These are phyloP conservation scores for Rattus rattus DNA, from an alignment of 2,113 vertebrate species.

Conservation along the genomic window DNA sequence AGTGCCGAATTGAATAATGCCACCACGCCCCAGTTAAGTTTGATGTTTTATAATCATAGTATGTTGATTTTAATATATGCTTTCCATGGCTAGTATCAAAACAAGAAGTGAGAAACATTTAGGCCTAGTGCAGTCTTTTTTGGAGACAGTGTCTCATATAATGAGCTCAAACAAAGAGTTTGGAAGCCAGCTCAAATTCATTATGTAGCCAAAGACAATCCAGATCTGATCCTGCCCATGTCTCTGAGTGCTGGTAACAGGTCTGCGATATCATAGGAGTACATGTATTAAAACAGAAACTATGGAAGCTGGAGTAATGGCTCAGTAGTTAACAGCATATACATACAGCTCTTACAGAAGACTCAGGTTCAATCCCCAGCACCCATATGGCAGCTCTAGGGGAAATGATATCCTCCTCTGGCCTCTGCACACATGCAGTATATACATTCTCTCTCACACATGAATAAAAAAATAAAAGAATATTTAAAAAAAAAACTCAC, in stretches of 20 bases:
- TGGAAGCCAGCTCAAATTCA: neutral
- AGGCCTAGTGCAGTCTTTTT: slow-evolving; percentile 24
- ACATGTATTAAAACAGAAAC: neutral
- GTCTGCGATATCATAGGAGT: neutral
- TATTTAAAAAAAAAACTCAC: neutral
- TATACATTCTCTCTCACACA: neutral
- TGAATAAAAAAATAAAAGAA: neutral
- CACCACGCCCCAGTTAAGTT: too few species aligned
- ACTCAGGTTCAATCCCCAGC: neutral
- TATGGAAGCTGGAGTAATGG: too few species aligned
- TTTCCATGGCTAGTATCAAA: slow-evolving; percentile 34
- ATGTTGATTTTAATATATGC: slow-evolving; percentile 50
- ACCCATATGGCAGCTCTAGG: neutral
- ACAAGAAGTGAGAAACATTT: slow-evolving; percentile 52
- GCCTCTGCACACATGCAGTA: neutral
- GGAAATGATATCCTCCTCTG: neutral
- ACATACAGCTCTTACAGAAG: too few species aligned
- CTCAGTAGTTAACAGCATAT: too few species aligned
- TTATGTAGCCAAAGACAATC: neutral
- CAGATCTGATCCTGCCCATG: neutral
- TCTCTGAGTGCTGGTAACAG: neutral
- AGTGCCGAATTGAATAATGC: too few species aligned
- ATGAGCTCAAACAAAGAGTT: too few species aligned
- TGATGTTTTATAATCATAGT: slow-evolving; percentile 19
- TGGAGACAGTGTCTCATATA: neutral